Conservation (phyloP, 2,888 invertebrate species). For the Amitus sp. region DNA sequence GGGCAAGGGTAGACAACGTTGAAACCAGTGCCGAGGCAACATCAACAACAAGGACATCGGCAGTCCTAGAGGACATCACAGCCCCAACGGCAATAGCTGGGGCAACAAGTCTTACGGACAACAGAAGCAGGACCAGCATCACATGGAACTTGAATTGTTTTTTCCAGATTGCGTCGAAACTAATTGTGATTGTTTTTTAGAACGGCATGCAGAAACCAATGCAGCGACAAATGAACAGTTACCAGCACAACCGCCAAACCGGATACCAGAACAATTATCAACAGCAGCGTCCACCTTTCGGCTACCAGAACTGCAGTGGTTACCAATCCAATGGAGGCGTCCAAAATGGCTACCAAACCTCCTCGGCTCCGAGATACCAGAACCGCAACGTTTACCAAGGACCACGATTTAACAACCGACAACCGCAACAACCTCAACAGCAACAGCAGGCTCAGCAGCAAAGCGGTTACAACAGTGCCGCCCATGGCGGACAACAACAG, state of each 20-base stretch:
- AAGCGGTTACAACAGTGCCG: slow-evolving; percentile 49
- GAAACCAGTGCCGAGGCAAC: slow-evolving; percentile 60
- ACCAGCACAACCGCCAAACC: slow-evolving; percentile 68
- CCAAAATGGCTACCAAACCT: slow-evolving; percentile 52
- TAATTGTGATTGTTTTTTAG: no score
- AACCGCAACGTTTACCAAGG: slow-evolving; percentile 36
- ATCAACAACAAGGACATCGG: slow-evolving; percentile 56
- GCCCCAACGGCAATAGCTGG: slow-evolving; percentile 70
- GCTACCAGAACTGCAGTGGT: slow-evolving; percentile 48
- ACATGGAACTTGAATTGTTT: slow-evolving; percentile 34
- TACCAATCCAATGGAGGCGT: slow-evolving; percentile 63
- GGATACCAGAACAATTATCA: slow-evolving; percentile 67
- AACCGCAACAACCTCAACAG: slow-evolving; percentile 56
- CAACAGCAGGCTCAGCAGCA: slow-evolving; percentile 69
- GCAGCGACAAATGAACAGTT: slow-evolving; percentile 45
- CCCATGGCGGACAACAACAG: slow-evolving; percentile 51
- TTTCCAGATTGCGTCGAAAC: no score
- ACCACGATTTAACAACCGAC: slow-evolving; percentile 43
- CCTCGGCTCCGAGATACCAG: slow-evolving; percentile 54
- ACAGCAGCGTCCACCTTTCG: slow-evolving; percentile 61
- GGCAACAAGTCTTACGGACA: slow-evolving; percentile 60
- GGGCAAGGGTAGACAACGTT: slow-evolving; percentile 64
- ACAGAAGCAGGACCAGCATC: slow-evolving; percentile 49
- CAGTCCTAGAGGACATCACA: slow-evolving; percentile 66
- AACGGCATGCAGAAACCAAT: slow-evolving; percentile 25